These are phyloP conservation scores for Pocillopora verrucosa DNA, from an alignment of 64 coral and sea anemone genomes.

Conservation along the genomic window DNA sequence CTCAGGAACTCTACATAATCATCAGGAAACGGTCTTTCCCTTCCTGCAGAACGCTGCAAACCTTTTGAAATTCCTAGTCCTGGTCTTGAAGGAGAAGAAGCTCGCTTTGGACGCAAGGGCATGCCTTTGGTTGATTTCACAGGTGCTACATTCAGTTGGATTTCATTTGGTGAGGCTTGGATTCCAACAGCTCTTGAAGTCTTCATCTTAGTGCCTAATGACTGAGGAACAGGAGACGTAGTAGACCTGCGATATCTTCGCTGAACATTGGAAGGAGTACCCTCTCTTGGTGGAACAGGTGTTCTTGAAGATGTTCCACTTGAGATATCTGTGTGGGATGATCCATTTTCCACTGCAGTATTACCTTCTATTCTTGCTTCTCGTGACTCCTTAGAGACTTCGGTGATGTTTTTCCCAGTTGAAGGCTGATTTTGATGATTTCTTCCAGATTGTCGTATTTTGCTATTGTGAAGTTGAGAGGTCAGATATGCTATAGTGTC, in stretches of 20 bases:
- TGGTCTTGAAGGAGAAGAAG: constrained; percentile 68
- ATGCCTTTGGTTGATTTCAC: constrained; percentile 78
- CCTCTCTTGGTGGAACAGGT: constrained; percentile 76
- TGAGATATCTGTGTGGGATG: background rate
- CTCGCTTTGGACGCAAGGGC: constrained; percentile 48
- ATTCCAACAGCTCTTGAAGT: constrained; percentile 80
- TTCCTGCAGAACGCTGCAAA: constrained; percentile 37
- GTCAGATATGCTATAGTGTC: constrained; percentile 95
- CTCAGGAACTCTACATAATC: constrained; percentile 95
- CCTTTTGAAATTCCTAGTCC: constrained; percentile 68
- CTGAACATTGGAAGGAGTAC: constrained; percentile 32
- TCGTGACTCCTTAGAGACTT: constrained; percentile 33
- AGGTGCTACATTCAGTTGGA: constrained; percentile 69
- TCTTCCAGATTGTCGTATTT: constrained; percentile 64
- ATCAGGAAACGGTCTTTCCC: constrained; percentile 62
- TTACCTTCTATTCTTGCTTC: constrained; percentile 25
- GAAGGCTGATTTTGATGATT: constrained; percentile 37
- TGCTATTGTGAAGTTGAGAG: constrained; percentile 82
- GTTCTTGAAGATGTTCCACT: constrained; percentile 39
- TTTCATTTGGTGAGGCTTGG: constrained; percentile 80
- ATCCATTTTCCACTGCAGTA: background rate
- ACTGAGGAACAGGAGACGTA: constrained; percentile 55
- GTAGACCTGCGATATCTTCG: constrained; percentile 62
- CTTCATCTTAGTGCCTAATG: constrained; percentile 45
- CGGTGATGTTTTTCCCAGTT: constrained; percentile 43